Evolutionary conservation across 2,113 vertebrate genomes (phyloP).

Genomic region (Atherinomorus stipes): DNA sequence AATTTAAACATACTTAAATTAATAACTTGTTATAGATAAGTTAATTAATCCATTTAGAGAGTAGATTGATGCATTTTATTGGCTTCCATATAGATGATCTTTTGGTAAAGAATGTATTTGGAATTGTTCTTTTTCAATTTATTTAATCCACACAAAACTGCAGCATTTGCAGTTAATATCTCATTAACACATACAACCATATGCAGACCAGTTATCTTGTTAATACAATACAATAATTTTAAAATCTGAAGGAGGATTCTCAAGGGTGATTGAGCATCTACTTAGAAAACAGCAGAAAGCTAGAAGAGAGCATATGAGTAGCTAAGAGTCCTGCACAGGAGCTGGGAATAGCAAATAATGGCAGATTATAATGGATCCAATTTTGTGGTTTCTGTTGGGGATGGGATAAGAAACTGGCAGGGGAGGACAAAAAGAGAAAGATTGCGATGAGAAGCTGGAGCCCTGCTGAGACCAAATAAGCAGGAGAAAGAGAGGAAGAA

Average conservation of each 20-base stretch:
- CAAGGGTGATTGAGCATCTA: conserved; percentile 40
- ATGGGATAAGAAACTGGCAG: conserved; percentile 54
- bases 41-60: neutral
- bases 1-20: neutral
- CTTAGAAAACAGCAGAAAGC: conserved; percentile 47
- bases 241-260: conserved; percentile 42
- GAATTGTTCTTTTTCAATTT: neutral
- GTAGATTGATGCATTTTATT: neutral
- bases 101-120: neutral
- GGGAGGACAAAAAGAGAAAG: conserved; percentile 45
- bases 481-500: conserved; percentile 51
- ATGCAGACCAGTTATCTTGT: conserved; percentile 6
- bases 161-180: neutral
- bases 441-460: conserved; percentile 45
- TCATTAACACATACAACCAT: neutral
- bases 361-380: conserved; percentile 63
- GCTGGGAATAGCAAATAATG: conserved; percentile 61
- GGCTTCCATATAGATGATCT: neutral
- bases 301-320: conserved; percentile 33
- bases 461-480: conserved; percentile 51
- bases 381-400: conserved; percentile 51
- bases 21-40: conserved; percentile 8
- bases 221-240: conserved; percentile 41
- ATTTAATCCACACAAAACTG: neutral
- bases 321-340: conserved; percentile 38